A percentile compares a stretch with the other conserved stretches of the same genome.
phyloP scores from a whole-genome alignment of 37 sponge, comb jelly and placozoan species.

The Haliclona indistincta region DNA sequence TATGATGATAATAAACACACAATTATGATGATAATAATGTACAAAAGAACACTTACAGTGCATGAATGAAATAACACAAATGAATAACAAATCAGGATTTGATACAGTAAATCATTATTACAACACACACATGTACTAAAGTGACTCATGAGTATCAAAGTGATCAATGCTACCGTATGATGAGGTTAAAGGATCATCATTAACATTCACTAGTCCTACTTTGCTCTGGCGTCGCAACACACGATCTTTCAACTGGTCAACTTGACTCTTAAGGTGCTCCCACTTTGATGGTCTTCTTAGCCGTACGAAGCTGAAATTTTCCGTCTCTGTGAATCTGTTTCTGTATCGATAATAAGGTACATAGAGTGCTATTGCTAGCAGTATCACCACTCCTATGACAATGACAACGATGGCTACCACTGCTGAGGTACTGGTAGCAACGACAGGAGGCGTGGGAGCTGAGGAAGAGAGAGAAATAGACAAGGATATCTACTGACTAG shows the following conservation, averaged over 20 bases:
- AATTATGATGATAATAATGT: background rate
- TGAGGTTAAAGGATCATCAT: conserved; percentile 7
- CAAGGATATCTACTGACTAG: too few species aligned
- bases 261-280: conserved; percentile 7
- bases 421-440: conserved; percentile 7
- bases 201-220: background rate
- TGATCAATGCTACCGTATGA: conserved; percentile 7
- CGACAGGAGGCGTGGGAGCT: conserved; percentile 23
- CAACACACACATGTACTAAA: background rate
- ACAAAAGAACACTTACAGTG: background rate
- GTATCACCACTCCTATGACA: conserved; percentile 27
- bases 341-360: conserved; percentile 45
- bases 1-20: background rate
- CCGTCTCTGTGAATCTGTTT: conserved; percentile 60
- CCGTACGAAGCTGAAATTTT: conserved; percentile 47
- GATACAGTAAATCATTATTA: background rate
- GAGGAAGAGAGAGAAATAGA: background rate
- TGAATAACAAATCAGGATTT: background rate
- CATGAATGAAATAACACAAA: background rate
- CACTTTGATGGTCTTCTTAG: conserved; percentile 5
- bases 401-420: conserved; percentile 21
- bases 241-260: background rate
- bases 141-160: conserved; percentile 27
- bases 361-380: conserved; percentile 18
- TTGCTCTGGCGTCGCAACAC: background rate